Percentiles rank a stretch among this genome's conserved stretches.
These are phyloP conservation scores for Iguana delicatissima DNA, from an alignment of 2,797 vertebrate species.

Conservation along the genomic window DNA sequence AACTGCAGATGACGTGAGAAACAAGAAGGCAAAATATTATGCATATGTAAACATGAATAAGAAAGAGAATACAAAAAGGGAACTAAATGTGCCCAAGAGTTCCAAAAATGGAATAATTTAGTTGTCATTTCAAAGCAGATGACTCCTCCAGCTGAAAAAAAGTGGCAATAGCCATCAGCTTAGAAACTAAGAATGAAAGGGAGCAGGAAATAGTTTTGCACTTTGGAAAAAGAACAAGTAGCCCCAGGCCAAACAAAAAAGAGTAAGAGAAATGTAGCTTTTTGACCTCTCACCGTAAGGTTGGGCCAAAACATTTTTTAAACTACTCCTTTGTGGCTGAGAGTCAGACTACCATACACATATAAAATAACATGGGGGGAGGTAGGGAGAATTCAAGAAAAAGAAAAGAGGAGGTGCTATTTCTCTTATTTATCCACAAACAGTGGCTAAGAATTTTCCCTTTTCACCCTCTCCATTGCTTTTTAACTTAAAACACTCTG, in stretches of 20 bases:
- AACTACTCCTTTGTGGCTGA: background rate
- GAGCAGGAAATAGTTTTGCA: background rate
- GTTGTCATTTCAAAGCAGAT: background rate
- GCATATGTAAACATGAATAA: background rate
- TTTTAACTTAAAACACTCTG: too few relatives aligned
- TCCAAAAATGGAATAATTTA: background rate
- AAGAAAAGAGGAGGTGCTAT: too few relatives aligned
- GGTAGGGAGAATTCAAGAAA: too few relatives aligned
- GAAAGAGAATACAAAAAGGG: background rate
- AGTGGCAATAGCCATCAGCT: background rate
- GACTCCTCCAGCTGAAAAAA: background rate
- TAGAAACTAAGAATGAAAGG: background rate
- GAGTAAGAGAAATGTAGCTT: too few relatives aligned
- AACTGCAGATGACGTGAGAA: background rate
- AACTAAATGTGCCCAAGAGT: background rate
- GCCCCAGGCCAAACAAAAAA: background rate
- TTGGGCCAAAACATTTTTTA: background rate
- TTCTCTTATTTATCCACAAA: background rate
- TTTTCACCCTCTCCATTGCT: too few relatives aligned
- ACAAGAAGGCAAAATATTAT: background rate
- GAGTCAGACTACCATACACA: background rate
- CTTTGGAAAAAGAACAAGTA: too few relatives aligned
- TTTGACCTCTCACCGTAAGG: background rate
- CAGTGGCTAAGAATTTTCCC: too few relatives aligned
- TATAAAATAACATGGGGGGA: too few relatives aligned